Evolutionary conservation across 2,888 invertebrate species (phyloP), one percentile per base, ranked within the genome.

Genomic region (Priapulus caudatus): DNA sequence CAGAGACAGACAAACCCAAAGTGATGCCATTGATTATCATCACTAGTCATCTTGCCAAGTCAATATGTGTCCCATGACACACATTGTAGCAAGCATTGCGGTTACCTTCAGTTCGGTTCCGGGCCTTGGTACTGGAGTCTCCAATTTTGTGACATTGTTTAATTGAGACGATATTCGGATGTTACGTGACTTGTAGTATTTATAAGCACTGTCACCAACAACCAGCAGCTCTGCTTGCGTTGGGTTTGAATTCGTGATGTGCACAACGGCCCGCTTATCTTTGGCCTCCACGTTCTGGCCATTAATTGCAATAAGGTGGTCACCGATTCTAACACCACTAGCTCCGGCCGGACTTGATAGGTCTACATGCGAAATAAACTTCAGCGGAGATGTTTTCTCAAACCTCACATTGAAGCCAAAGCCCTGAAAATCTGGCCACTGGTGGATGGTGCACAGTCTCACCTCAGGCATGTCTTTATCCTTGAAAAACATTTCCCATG

Each of bases 111-210:
- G n/a, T n/a, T n/a, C n/a, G n/a, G n/a, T n/a, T n/a, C n/a, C n/a
- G n/a, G n/a, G n/a, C n/a, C n/a, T n/a, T n/a, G n/a, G n/a, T 10
- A 33, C 33, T 33, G 33, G 33, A 10, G 33, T 33, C 33, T 33
- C 33, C 33, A 33, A n/a, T n/a, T 33, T 33, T 33, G 10, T n/a
- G n/a, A 33, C 33, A 33, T 33, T 33, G 33, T 33, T n/a, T n/a
- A 33, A 10, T 10, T n/a, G 10, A 10, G 33, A 33, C n/a, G 33
- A 10, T 33, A 33, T 33, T 33, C 10, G 10, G n/a, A 33, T n/a
- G n/a, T n/a, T n/a, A 33, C 33, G 33, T 10, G 33, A 33, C 10
- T 10, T n/a, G 33, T 33, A 33, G 33, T 33, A 33, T 10, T 10
- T n/a, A 33, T 10, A 10, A 10, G 33, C n/a, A 10, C n/a, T 33